These are phyloP conservation scores for Physella acuta DNA, from an alignment of 1,140 invertebrate genomes.

Conservation along the genomic window DNA sequence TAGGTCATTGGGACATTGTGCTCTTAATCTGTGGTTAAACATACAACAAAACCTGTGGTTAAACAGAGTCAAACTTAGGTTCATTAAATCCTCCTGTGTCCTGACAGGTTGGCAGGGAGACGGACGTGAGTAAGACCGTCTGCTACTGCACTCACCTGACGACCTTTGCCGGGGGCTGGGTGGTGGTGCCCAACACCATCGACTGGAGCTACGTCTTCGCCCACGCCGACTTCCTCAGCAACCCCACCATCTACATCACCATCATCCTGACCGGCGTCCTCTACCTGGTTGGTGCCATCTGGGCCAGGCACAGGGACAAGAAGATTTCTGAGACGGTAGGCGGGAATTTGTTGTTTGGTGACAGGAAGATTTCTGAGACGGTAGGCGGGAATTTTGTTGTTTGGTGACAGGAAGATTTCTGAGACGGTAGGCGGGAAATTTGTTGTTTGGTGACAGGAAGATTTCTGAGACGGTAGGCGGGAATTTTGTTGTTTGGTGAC, in stretches of 20 bases:
- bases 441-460: too few species aligned
- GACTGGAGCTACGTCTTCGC: slow-evolving; percentile 59
- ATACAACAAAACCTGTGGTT: too few species aligned
- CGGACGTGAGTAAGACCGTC: slow-evolving; percentile 32
- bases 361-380: too few species aligned
- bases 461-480: too few species aligned
- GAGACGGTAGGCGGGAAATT: too few species aligned
- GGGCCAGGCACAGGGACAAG: slow-evolving; percentile 62
- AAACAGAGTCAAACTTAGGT: too few species aligned
- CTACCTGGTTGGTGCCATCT: slow-evolving; percentile 61
- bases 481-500: too few species aligned
- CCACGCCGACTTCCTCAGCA: slow-evolving; percentile 64
- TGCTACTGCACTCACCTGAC: slow-evolving; percentile 59
- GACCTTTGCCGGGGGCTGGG: slow-evolving; percentile 57
- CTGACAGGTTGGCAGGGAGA: slow-evolving; percentile 42
- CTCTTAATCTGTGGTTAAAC: too few species aligned
- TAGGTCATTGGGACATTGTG: too few species aligned
- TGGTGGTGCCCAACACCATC: slow-evolving; percentile 58
- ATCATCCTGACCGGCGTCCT: slow-evolving; percentile 61
- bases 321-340: slow-evolving; percentile 61
- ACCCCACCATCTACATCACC: slow-evolving; percentile 65
- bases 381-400: too few species aligned
- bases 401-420: too few species aligned
- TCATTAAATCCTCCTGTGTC: too few species aligned
- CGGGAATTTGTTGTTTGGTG: not conserved